Evolutionary conservation across 2,113 vertebrate genomes (phyloP), one percentile per base, ranked within the genome.

Genomic region (Scalopus aquaticus): DNA sequence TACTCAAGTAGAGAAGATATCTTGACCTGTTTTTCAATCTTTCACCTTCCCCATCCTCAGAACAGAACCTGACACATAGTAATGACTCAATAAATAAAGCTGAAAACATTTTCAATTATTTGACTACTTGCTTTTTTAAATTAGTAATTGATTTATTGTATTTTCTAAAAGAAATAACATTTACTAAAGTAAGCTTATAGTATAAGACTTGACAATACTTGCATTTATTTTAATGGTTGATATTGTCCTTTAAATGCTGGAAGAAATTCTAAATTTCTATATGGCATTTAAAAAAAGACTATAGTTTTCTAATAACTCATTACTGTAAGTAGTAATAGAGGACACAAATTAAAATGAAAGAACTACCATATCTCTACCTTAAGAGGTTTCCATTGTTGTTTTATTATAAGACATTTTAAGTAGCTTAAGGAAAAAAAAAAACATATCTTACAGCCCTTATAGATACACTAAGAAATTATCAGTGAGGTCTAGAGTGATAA

Each of bases 371-470:
- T 67, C 67, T 69, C 65, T 76, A 28, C 76, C 37, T 30, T 49
- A 87, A 78, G 9, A 82, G n/a, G 3, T 74, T 44, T 90, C 28
- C 13, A 7, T 16, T 60, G 15, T 60, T 79, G 12, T 73, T 49
- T 67, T 56, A 35, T 81, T 56, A 74, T 1, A 79, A 8, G 10
- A 46, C 4, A 51, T 58, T 72, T 26, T 70, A 70, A 67, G 35
- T 20, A 46, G n/a, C 62, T 74, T 78, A 69, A 86, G 39, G 28
- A 96, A 93, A 73, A 76, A 44, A 84, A 89, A 96, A 92, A 91
- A 58, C 58, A 65, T n/a, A 89, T 58, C 19, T 78, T 78, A 44
- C 42, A 49, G 1, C 19, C 39, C 69, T 92, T n/a, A 51, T 1
- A 91, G 35, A 89, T 32, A 83, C 30, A 81, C 32, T 56, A 82